Evolutionary conservation across 2,888 invertebrate species (phyloP).

Genomic region (Octodonta nipae): DNA sequence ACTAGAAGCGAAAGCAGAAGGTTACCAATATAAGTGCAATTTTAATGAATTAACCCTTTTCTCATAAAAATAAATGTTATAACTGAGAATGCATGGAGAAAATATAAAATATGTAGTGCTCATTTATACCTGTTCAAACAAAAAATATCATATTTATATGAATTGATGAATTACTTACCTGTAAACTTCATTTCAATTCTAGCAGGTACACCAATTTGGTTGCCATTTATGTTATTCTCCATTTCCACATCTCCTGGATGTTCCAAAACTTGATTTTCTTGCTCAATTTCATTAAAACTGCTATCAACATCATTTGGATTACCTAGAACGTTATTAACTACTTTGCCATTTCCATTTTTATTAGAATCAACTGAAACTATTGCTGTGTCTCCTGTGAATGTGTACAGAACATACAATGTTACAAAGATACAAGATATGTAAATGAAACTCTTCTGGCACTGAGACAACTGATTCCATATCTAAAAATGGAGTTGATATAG

Average conservation of each 20-base stretch:
- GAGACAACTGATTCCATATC: constrained; percentile 78
- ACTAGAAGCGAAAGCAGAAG: too few species aligned
- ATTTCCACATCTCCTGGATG: constrained; percentile 31
- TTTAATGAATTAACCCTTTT: too few species aligned
- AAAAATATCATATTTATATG: too few species aligned
- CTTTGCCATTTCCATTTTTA: constrained; percentile 12
- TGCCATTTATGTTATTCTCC: constrained; percentile 18
- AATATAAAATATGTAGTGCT: too few species aligned
- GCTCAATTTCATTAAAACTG: constrained; percentile 19
- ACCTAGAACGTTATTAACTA: constrained; percentile 26
- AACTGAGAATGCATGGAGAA: too few species aligned
- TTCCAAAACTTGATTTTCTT: constrained; percentile 36
- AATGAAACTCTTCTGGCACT: constrained; percentile 66
- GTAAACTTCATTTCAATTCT: constrained; percentile 22
- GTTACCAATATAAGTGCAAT: too few species aligned
- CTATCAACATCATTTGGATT: constrained; percentile 25
- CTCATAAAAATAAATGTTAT: too few species aligned
- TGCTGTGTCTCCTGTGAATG: constrained; percentile 31
- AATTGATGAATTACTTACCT: constrained; percentile 19
- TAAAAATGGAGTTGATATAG: constrained; percentile 35
- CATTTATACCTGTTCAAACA: too few species aligned
- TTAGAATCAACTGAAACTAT: constrained; percentile 16
- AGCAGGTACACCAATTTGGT: constrained; percentile 25
- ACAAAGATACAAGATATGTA: constrained; percentile 47
- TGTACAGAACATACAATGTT: constrained; percentile 48